Percentiles rank a stretch among this genome's conserved stretches.
These are phyloP conservation scores for Urocyon cinereoargenteus DNA, from an alignment of 2,797 vertebrate genomes.

Conservation along the genomic window DNA sequence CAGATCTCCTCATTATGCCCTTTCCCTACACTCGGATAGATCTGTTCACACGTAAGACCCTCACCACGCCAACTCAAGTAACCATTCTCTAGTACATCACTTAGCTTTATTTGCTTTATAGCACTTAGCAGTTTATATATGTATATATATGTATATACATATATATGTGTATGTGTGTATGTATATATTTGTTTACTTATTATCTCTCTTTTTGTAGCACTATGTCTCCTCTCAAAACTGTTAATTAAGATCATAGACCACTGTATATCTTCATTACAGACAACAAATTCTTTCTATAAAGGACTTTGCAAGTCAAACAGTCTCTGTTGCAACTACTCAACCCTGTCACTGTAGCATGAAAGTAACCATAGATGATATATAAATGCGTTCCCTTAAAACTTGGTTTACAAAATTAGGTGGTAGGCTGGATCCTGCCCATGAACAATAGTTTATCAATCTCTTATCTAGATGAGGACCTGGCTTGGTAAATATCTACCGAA, in stretches of 20 bases:
- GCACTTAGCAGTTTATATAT: not conserved
- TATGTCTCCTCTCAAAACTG: not conserved
- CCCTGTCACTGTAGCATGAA: not conserved
- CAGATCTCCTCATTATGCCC: not conserved
- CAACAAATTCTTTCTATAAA: not conserved
- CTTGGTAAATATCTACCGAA: constrained; percentile 20
- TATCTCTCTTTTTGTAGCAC: not conserved
- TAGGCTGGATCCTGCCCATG: not conserved
- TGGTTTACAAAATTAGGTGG: constrained; percentile 16
- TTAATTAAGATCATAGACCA: not conserved
- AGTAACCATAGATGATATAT: not conserved
- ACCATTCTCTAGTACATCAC: not conserved
- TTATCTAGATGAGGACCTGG: not conserved
- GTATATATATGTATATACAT: too few relatives aligned
- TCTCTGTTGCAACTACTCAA: not conserved
- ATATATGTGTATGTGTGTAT: too few relatives aligned
- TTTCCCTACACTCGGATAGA: not conserved
- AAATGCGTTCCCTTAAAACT: constrained; percentile 7
- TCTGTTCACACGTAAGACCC: not conserved
- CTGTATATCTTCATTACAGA: not conserved
- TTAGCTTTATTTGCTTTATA: not conserved
- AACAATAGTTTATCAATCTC: not conserved
- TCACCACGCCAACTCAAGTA: not conserved
- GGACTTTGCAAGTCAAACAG: not conserved
- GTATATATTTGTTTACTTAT: not conserved